Evolutionary conservation across 2,797 vertebrate genomes (phyloP).

Genomic region (Smutsia temminckii): DNA sequence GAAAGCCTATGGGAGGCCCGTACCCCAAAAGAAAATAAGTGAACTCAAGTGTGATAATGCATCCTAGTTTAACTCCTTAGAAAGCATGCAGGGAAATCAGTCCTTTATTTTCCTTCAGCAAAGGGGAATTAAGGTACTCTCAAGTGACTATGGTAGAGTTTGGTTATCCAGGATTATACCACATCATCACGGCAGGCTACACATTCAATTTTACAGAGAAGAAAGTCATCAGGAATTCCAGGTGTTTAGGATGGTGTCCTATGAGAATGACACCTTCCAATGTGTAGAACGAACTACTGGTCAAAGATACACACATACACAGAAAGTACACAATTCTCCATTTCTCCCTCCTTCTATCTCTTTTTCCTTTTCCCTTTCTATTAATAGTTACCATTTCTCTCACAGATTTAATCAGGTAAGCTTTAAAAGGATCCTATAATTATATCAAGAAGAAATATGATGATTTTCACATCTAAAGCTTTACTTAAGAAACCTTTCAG

Average conservation of each 20-base stretch:
- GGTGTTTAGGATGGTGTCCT: not conserved
- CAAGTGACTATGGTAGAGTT: conserved; percentile 81
- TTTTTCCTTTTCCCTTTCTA: not conserved
- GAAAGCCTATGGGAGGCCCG: not conserved
- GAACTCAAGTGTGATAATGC: conserved; percentile 18
- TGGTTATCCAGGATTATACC: conserved; percentile 44
- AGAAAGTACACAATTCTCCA: not conserved
- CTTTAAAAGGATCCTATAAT: conserved; percentile 1
- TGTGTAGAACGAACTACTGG: not conserved
- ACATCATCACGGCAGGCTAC: not conserved
- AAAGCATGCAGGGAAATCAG: conserved; percentile 50
- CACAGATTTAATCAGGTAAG: conserved; percentile 67
- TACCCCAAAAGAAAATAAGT: not conserved
- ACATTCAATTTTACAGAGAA: conserved; percentile 19
- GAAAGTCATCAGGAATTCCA: not conserved
- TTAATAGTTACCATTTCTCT: conserved; percentile 53
- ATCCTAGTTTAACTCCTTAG: conserved; percentile 56
- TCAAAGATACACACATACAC: not conserved
- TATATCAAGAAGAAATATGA: conserved; percentile 14
- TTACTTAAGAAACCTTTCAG: conserved; percentile 34
- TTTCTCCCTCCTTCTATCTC: not conserved
- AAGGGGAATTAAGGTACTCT: conserved; percentile 84
- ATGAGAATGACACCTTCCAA: not conserved
- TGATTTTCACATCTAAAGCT: conserved; percentile 22
- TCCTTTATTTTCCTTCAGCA: conserved; percentile 43